Evolutionary conservation across 1,140 invertebrate species (phyloP), one percentile per base, ranked within the genome.

Genomic region (Drosophila kanapiae): DNA sequence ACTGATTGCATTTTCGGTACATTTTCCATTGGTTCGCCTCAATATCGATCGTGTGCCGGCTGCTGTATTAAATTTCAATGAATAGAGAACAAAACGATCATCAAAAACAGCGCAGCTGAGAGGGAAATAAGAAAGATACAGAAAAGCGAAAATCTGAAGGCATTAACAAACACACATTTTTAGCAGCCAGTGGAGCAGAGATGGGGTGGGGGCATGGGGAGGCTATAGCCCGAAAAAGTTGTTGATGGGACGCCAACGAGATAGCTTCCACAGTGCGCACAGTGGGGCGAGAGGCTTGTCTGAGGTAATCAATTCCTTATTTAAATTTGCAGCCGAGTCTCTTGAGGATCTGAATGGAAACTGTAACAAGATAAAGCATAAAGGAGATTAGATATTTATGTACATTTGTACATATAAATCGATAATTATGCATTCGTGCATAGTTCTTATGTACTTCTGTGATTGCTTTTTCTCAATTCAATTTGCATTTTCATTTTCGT

Each of bases 31-130:
- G 8, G 11, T 38, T 56, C 13, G 16, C 16, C 31, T 16, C 23
- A 72, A 54, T 62, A 18, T 40, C 23, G 27, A 65, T 58, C 31
- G 37, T 65, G 53, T 29, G 31, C 43, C 37, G 74, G 40, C 38
- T 54, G 45, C 47, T 74, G 83, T 83, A 87, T 87, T 87, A 67
- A 77, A 75, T 88, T 87, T 87, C 80, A 86, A 76, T 80, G 76
- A 80, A 74, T 35, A 51, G 70, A 74, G 69, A 70, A 72, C 71
- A 64, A 75, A 80, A 70, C 63, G 77, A 71, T 58, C 51, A 58
- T 29, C 45, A 62, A 62, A 59, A 48, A 51, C 57, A 62, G 64
- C 75, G 31, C 49, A 61, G 35, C 42, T 18, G 27, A 53, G 42
- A 65, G 53, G 53, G 54, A 74, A 62, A 40, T 56, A 70, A 57